Base-by-base conservation (phyloP, 2,113 vertebrate species). In the Calyptomena viridis region DNA sequence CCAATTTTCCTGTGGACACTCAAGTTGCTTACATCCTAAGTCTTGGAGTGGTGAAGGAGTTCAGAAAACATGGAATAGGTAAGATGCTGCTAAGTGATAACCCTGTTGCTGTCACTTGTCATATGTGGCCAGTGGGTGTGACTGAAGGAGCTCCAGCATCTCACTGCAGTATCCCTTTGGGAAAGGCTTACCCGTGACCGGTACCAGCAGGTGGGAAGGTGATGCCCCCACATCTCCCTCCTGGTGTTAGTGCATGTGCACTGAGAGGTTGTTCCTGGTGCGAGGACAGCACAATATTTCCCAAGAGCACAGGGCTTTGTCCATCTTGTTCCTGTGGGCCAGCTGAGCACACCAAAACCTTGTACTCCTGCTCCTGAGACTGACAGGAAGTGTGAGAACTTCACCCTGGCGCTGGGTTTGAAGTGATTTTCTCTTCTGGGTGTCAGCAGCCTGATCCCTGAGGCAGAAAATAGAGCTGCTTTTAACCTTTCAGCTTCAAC, bases 1-100 rank as follows among this genome's bases (percentile, higher is more conserved):
- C 99, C 97, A 99, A 95, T 96, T 99, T 99, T 96, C 99, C 99
- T 64, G 98, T 99, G 95, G 99, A 99, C 94, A 99, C 99, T 85
- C 99, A 99, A 96, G 99, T 99, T 76, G 99, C 99, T 16, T 99
- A 99, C 98, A 99, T 99, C 95, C 98, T 99, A 76, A 99, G 99
- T 90, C 98, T 99, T 91, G 99, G 99, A 83, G 99, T 99, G 91
- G 99, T 99, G 94, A 99, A 99, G 97, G 99, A 99, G 56, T 99
- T 99, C 98, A 98, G 99, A 72, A 99, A 99, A 97, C 99, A 99
- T 37, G 99, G 99, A 97, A 99, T 99, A 97, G 99, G 99, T 99
- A 98, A 98, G 98, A 44, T 27, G 63, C 22, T 30, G 31, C 80
- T 4, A 4, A 42, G 40, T 64, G 71, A 39, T 58, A 42, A 16